Evolutionary conservation across 2,888 invertebrate species (phyloP), one percentile per base, ranked within the genome.

Genomic region (Pristionchus maxplancki): DNA sequence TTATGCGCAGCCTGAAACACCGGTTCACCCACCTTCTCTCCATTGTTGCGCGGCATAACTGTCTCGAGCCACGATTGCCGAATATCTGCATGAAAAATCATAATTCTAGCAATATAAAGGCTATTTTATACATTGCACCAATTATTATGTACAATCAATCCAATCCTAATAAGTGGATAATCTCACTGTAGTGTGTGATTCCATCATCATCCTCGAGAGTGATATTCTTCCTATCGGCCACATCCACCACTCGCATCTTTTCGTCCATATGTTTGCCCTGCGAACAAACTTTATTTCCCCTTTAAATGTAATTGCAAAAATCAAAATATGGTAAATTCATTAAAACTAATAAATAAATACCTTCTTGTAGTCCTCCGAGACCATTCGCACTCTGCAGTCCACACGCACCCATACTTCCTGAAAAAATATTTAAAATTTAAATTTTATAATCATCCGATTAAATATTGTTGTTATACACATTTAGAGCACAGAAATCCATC

Each of bases 241-340:
- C 92, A 84, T 92, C 92, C 5, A 92, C 90, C 40, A 92, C 91
- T 40, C 91, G 89, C 62, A 92, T 89, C 89, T 92, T 92, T 89
- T 90, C 64, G 15, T 90, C 87, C 74, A 87, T 50, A 53, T 87
- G 40, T 31, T 87, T 87, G n/a, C 87, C 87, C 74, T 74, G 74
- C 3, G 0, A 34, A 34, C 28, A 48, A 81, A 40, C 71, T 37
- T 24, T 74, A 37, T 40, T 74, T 40, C 31, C 31, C 31, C 3
- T 44, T 48, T 71, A 83, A 34, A 28, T 24, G 78, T 44, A 40
- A 0, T 34, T 34, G n/a, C n/a, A 53, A 34, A 53, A 83, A 83
- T 11, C 24, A 4, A 15, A 13, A 17, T 84, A 37, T 17, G 9
- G 24, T 28, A 15, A 37, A 53, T 13, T 34, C 44, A 40, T n/a